These are phyloP conservation scores for Ricordea florida DNA, from an alignment of 92 coral and sea anemone genomes.

Conservation along the genomic window DNA sequence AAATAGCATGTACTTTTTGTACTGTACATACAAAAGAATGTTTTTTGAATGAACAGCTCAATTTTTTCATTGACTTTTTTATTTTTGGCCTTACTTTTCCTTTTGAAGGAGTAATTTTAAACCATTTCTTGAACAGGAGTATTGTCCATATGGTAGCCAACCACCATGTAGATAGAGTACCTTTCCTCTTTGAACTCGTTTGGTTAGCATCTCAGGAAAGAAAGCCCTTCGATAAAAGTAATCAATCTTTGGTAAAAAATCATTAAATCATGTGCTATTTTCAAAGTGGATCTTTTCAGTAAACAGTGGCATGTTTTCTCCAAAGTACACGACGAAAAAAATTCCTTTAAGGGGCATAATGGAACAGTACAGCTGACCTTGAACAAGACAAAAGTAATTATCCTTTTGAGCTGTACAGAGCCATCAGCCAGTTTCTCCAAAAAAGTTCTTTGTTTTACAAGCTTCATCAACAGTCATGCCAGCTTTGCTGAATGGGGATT, in stretches of 20 bases:
- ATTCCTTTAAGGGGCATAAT: conserved; percentile 21
- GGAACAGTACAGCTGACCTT: conserved; percentile 42
- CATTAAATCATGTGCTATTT: conserved; percentile 30
- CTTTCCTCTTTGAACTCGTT: conserved; percentile 32
- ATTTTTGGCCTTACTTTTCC: background rate
- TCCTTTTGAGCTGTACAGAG: conserved; percentile 26
- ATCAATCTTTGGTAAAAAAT: conserved; percentile 24
- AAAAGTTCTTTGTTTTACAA: conserved; percentile 13
- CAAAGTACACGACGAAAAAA: conserved; percentile 30
- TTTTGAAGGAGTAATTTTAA: background rate
- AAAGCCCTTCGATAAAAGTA: conserved; percentile 46
- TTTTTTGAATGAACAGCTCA: no score
- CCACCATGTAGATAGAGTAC: conserved; percentile 44
- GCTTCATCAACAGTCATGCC: conserved; percentile 60
- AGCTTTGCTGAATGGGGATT: conserved; percentile 59
- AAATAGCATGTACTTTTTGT: background rate
- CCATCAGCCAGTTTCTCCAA: conserved; percentile 31
- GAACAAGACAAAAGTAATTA: conserved; percentile 34
- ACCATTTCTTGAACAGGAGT: conserved; percentile 21
- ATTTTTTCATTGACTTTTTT: background rate
- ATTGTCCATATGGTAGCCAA: conserved; percentile 35
- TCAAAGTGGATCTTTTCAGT: conserved; percentile 18
- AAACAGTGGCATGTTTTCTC: conserved; percentile 36
- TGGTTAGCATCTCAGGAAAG: conserved; percentile 25
- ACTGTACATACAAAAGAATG: conserved; percentile 2